These are phyloP conservation scores for Dynastes tityus DNA, from an alignment of 2,888 invertebrate species.

Conservation along the genomic window DNA sequence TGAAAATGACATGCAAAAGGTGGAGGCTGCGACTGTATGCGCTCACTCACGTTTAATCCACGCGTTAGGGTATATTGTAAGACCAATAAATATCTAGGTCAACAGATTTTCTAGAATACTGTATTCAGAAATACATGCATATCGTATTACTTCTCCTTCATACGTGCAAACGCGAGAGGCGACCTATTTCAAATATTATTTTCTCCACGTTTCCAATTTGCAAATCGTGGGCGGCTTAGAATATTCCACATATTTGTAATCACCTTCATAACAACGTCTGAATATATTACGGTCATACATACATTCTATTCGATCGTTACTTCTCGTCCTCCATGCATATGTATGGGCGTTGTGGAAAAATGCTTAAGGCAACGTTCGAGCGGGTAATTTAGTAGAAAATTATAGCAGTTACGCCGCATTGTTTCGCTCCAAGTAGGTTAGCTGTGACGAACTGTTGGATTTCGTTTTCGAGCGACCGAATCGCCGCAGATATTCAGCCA, in stretches of 20 bases:
- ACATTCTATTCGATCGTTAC: constrained; percentile 35
- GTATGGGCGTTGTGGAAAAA: constrained; percentile 38
- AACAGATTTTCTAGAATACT: too few species aligned
- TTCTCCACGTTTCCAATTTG: constrained; percentile 5
- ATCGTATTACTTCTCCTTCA: neutral
- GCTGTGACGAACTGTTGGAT: constrained; percentile 55
- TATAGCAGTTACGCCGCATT: constrained; percentile 54
- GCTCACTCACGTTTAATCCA: too few species aligned
- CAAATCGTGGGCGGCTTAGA: constrained; percentile 9
- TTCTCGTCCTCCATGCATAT: constrained; percentile 31
- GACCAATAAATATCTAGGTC: too few species aligned
- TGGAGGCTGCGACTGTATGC: too few species aligned
- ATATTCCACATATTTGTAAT: constrained; percentile 31
- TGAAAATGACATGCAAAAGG: too few species aligned
- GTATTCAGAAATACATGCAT: neutral
- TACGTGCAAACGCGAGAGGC: neutral
- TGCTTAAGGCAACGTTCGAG: constrained; percentile 46
- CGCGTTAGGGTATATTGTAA: too few species aligned
- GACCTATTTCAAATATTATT: constrained; percentile 1
- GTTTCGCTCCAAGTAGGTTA: constrained; percentile 57
- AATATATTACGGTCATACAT: neutral
- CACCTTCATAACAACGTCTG: constrained; percentile 6
- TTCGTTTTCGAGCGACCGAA: constrained; percentile 56
- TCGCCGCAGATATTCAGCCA: constrained; percentile 47
- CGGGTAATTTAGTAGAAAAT: constrained; percentile 59